Base-by-base conservation (phyloP, 2,888 invertebrate genomes). In the Mythimna loreyi region DNA sequence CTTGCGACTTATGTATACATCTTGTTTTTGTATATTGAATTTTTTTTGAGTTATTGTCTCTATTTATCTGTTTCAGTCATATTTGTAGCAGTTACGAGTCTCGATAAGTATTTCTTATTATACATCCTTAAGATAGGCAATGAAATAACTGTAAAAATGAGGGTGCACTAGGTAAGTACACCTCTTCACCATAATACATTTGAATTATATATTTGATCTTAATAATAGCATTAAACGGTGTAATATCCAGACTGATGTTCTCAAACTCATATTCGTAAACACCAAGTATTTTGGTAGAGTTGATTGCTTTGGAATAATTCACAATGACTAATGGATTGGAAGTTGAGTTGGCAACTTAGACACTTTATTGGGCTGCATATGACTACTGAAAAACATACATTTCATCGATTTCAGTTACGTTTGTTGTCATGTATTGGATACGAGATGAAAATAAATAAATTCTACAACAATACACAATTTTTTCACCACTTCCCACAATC, bases 331-430 rank as follows among this genome's bases (percentile, higher is more conserved):
- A 99, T 91, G 99, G 99, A 19, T 94, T 99, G 82, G 97, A 96
- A 99, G 80, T 94, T 99, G 69, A 98, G 98, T 79, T 99, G 99
- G 93, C 99, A 99, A n/a, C 96, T 99, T 81, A 99, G 99, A 57
- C 99, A 98, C 95, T 96, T 99, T 59, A 95, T 98, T 74, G 99
- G 99, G 73, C 99, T 99, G 8, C 99, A 99, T n/a, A 96, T 99
- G 85, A 99, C 98, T 89, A 99, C 99, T 97, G 76, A 90, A 92
- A 86, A 43, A 36, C 3, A n/a, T 16, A 11, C 9, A 40, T 60
- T 33, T 59, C 40, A 8, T 4, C 7, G 1, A 59, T 67, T 57
- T 13, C 4, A 40, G 40, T 4, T 11, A 28, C 21, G 47, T 28
- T 13, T 45, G 16, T n/a, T n/a, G n/a, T n/a, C n/a, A n/a, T n/a